Evolutionary conservation across 2,113 vertebrate genomes (phyloP).

Genomic region (Oryzias woworae): DNA sequence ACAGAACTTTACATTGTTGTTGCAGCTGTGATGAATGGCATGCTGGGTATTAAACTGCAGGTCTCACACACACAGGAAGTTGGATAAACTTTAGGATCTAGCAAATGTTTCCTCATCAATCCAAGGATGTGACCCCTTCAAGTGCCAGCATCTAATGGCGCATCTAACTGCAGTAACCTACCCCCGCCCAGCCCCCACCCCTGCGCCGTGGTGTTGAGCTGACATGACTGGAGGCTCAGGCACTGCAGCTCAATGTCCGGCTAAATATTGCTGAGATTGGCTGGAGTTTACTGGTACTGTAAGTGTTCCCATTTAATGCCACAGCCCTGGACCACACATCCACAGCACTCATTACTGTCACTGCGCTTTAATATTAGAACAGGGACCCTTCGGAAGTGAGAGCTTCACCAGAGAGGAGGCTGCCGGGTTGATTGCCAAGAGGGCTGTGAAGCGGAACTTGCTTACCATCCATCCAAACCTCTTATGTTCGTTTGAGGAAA

Average conservation of each 20-base stretch:
- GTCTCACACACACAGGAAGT: constrained; percentile 1
- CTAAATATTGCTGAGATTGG: constrained; percentile 77
- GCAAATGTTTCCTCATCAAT: constrained; percentile 28
- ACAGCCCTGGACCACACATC: constrained; percentile 48
- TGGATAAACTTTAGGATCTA: constrained; percentile 18
- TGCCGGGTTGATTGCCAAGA: constrained; percentile 39
- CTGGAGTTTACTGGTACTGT: constrained; percentile 70
- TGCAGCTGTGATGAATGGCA: not conserved
- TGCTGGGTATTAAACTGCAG: constrained; percentile 8
- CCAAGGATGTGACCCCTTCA: constrained; percentile 36
- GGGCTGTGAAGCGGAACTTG: constrained; percentile 38
- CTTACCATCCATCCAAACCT: constrained; percentile 58
- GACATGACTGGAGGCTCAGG: constrained; percentile 59
- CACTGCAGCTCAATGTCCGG: constrained; percentile 73
- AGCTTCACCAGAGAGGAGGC: constrained; percentile 43
- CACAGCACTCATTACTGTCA: constrained; percentile 73
- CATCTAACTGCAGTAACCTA: not conserved
- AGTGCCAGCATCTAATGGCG: constrained; percentile 36
- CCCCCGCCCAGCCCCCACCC: constrained; percentile 18
- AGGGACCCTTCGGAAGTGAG: constrained; percentile 51
- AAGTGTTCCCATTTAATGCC: constrained; percentile 65
- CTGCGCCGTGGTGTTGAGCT: constrained; percentile 56
- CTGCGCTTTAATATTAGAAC: constrained; percentile 58
- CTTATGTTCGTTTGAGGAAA: constrained; percentile 58
- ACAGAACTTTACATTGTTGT: constrained; percentile 3